Percentiles rank a stretch among this genome's conserved stretches.
phyloP scores from a whole-genome alignment of 1,140 invertebrate species.

The Pachypeltis micranthus region DNA sequence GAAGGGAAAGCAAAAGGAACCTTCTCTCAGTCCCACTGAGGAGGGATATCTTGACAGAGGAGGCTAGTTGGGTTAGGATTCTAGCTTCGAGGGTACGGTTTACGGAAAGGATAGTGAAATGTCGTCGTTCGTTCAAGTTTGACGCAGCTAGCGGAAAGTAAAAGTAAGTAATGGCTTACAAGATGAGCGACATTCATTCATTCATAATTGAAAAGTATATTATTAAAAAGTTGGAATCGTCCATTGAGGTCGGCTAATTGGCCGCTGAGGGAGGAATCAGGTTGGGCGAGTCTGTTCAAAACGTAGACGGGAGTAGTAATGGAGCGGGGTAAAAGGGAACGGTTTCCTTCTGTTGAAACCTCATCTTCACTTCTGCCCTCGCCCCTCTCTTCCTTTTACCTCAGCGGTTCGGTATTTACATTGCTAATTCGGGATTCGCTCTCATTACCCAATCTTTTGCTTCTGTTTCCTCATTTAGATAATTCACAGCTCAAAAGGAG shows the following conservation, averaged over 20 bases:
- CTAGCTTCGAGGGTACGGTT: too few relatives aligned
- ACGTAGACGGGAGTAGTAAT: neutral
- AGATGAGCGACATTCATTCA: too few relatives aligned
- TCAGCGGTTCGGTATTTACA: neutral
- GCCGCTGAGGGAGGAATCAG: neutral
- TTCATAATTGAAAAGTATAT: too few relatives aligned
- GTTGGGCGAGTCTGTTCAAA: neutral
- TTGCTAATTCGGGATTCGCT: slow-evolving; percentile 3
- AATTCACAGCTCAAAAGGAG: too few relatives aligned
- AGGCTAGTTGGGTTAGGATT: too few relatives aligned
- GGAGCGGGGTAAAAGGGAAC: neutral
- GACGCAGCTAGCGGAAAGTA: too few relatives aligned
- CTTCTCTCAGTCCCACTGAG: too few relatives aligned
- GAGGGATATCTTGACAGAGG: too few relatives aligned
- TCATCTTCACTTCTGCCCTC: neutral
- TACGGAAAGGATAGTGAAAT: too few relatives aligned
- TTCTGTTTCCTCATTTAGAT: slow-evolving; percentile 5
- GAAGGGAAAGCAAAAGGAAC: too few relatives aligned
- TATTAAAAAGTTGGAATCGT: neutral
- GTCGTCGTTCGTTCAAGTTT: too few relatives aligned
- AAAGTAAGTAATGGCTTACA: too few relatives aligned
- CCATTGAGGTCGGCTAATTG: slow-evolving; percentile 3
- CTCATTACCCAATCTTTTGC: slow-evolving; percentile 6
- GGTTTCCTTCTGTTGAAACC: neutral
- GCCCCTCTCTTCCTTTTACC: neutral